Evolutionary conservation across 2,113 vertebrate species (phyloP), one percentile per base, ranked within the genome.

Genomic region (Eonycteris spelaea): DNA sequence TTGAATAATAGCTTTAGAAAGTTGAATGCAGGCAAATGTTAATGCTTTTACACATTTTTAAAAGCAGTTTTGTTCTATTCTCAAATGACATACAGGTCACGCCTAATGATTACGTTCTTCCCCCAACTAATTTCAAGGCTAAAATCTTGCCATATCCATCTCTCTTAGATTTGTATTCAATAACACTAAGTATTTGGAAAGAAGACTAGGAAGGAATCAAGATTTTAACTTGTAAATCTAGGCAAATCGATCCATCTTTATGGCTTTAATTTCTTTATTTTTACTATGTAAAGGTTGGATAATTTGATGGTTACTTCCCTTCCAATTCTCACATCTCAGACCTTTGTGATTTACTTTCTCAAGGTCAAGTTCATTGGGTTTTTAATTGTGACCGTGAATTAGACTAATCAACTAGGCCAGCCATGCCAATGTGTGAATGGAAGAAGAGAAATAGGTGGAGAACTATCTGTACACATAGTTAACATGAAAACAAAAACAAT

Each of bases 1-100:
- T 94, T 91, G 82, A 82, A 78, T 78, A 96, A 94, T 82, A 83
- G 74, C 74, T 48, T 94, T 83, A 77, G 82, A 91, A 93, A 95
- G 91, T 73, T 24, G 0, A 91, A 97, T 61, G 33, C 30, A 95
- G 89, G 45, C 95, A 94, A 95, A 94, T 80, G 59, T 95, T 97
- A 90, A 95, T 73, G 77, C 88, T 86, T 94, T 95, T 65, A 53
- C 73, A 78, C 40, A 74, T 51, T 95, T 94, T 90, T 83, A 75
- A 95, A 94, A 75, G 87, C 79, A 84, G 57, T 86, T 95, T 90
- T 79, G 45, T 83, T 89, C 83, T 93, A 85, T 74, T 95, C 90
- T 95, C 74, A 78, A 83, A 88, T 86, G 87, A 91, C 68, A 78
- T 19, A 15, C 21, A 53, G 85, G 91, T 96, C 91, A 63, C 18